Percentiles rank a stretch among this genome's conserved stretches.
These are phyloP conservation scores for Calypte anna DNA, from an alignment of 2,113 vertebrate genomes.

Conservation along the genomic window DNA sequence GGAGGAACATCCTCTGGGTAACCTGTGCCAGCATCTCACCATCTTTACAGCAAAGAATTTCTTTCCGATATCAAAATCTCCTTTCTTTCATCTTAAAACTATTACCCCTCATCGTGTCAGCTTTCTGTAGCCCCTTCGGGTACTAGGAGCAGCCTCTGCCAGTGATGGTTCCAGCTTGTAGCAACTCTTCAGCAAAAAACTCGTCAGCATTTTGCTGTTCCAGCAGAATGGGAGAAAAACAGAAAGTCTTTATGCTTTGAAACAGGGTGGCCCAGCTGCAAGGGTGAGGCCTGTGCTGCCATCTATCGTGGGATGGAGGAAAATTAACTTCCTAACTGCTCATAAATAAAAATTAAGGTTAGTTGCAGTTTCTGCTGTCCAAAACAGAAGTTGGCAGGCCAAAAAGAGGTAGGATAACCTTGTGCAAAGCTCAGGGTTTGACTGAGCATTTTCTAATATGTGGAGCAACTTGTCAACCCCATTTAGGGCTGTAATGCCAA, in stretches of 20 bases:
- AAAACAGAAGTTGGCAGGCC: background rate
- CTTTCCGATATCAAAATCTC: too few species aligned
- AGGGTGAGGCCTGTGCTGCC: background rate
- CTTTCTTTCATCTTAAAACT: too few species aligned
- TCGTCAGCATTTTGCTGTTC: background rate
- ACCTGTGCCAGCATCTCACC: too few species aligned
- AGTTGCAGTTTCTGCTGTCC: background rate
- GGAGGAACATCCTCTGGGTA: too few species aligned
- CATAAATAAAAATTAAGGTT: background rate
- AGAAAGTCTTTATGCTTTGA: background rate
- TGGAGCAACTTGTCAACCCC: background rate
- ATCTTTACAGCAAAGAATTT: too few species aligned
- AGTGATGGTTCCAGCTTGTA: background rate
- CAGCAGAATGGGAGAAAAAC: background rate
- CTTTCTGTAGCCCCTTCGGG: too few species aligned
- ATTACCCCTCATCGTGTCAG: too few species aligned
- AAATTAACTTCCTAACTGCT: background rate
- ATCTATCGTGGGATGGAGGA: background rate
- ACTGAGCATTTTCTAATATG: too few species aligned
- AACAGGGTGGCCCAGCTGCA: background rate
- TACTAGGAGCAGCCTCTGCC: too few species aligned
- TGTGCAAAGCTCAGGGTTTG: background rate
- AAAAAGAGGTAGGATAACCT: accelerated
- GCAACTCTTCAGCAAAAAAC: background rate
- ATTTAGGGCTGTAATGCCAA: background rate